phyloP scores from a whole-genome alignment of 1,140 invertebrate species.

The Procambarus clarkii region DNA sequence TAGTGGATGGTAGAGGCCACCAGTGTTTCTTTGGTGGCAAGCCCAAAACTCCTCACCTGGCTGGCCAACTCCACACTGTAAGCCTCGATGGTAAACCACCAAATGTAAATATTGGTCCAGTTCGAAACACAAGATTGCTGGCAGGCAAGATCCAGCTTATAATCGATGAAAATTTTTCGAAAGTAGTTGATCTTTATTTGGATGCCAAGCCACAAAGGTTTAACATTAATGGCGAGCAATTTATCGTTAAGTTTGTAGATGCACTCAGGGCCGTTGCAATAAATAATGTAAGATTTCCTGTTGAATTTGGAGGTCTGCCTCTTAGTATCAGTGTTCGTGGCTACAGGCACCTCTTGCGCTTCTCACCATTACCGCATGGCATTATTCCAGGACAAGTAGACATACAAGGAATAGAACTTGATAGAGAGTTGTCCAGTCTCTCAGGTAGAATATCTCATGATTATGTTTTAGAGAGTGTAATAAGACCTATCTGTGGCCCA shows the following conservation, averaged over 20 bases:
- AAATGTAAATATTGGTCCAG: conserved; percentile 78
- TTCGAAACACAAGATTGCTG: conserved; percentile 85
- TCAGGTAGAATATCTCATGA: neutral
- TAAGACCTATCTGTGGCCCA: neutral
- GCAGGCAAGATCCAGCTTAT: conserved; percentile 89
- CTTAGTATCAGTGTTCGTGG: conserved; percentile 79
- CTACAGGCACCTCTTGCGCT: conserved; percentile 87
- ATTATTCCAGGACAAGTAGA: conserved; percentile 76
- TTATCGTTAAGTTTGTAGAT: conserved; percentile 88
- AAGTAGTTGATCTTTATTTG: conserved; percentile 86
- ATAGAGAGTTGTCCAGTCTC: no score
- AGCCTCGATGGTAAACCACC: conserved; percentile 92
- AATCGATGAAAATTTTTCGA: conserved; percentile 82
- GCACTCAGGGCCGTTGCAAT: conserved; percentile 47
- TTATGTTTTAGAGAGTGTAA: neutral
- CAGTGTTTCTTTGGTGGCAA: conserved; percentile 94
- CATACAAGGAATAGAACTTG: conserved; percentile 21
- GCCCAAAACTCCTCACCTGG: conserved; percentile 87
- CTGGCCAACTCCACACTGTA: conserved; percentile 85
- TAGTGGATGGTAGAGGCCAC: conserved; percentile 90
- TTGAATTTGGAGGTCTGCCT: conserved; percentile 93
- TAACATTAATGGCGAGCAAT: conserved; percentile 84
- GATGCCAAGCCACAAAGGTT: conserved; percentile 87
- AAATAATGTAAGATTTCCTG: conserved; percentile 77
- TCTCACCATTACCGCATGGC: conserved; percentile 86